Conservation (phyloP, 2,797 vertebrate species). For the Falco concolor region DNA sequence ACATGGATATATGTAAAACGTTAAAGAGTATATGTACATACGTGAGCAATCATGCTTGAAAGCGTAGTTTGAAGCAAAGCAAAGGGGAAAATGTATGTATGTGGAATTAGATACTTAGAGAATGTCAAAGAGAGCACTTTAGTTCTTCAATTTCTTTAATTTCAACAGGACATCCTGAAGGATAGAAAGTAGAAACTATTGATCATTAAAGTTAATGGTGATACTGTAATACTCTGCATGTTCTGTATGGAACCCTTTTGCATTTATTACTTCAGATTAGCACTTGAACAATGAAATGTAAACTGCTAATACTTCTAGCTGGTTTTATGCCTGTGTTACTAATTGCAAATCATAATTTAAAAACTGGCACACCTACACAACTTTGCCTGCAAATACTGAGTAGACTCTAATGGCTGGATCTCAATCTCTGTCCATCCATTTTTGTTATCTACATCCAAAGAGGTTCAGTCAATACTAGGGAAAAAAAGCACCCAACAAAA, state of each 20-base stretch:
- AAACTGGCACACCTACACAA: neutral
- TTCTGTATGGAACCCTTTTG: neutral
- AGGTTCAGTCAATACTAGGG: accelerated
- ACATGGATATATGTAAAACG: neutral
- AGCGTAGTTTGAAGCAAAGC: neutral
- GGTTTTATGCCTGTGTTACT: neutral
- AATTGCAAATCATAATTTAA: neutral
- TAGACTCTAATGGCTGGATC: neutral
- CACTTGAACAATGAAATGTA: neutral
- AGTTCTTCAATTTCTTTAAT: neutral
- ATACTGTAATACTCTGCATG: neutral
- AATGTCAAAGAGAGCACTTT: neutral
- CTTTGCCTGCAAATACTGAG: neutral
- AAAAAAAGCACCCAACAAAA: no score
- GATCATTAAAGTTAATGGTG: neutral
- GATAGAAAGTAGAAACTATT: neutral
- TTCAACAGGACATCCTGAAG: neutral
- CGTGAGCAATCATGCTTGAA: neutral
- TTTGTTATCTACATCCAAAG: neutral
- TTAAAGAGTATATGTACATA: neutral
- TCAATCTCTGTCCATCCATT: neutral
- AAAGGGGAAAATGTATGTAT: neutral
- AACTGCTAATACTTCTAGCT: neutral
- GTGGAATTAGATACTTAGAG: neutral
- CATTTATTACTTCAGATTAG: neutral